phyloP scores from a whole-genome alignment of 2,888 invertebrate genomes.

The Lutraria lutraria region DNA sequence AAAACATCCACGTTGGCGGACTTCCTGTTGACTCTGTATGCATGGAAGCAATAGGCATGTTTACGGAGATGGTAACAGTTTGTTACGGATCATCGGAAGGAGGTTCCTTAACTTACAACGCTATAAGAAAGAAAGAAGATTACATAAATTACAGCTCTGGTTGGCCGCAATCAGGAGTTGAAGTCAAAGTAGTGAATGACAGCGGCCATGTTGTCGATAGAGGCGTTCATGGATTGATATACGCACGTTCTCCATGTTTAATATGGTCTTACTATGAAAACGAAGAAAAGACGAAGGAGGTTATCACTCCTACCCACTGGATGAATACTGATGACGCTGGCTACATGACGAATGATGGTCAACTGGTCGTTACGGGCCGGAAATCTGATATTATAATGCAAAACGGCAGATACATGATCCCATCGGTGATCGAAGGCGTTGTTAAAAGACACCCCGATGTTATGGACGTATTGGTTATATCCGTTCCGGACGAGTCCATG shows the following conservation, averaged over 20 bases:
- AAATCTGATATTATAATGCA: constrained; percentile 46
- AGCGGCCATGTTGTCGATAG: constrained; percentile 41
- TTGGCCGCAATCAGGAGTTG: constrained; percentile 41
- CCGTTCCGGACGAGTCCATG: constrained; percentile 40
- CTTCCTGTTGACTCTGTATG: constrained; percentile 43
- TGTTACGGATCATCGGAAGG: constrained; percentile 52
- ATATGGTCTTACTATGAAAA: constrained; percentile 39
- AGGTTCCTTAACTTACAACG: constrained; percentile 29
- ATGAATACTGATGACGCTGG: constrained; percentile 61
- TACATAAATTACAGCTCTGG: constrained; percentile 43
- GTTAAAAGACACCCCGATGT: constrained; percentile 57
- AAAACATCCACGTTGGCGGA: constrained; percentile 48
- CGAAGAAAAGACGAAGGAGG: constrained; percentile 38
- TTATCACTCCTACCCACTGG: constrained; percentile 37
- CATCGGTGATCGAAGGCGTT: constrained; percentile 44
- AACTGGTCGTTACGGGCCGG: constrained; percentile 38
- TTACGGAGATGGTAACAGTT: constrained; percentile 34
- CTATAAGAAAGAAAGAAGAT: constrained; percentile 2
- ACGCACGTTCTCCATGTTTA: constrained; percentile 46
- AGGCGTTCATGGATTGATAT: constrained; percentile 37
- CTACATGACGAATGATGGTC: constrained; percentile 25
- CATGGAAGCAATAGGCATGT: constrained; percentile 45
- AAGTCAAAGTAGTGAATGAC: constrained; percentile 48
- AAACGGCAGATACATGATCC: constrained; percentile 19
- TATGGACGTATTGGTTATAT: constrained; percentile 51